Percentiles rank a stretch among this genome's conserved stretches.
Evolutionary conservation across 2,797 vertebrate genomes (phyloP).

Genomic region (Liasis olivaceus): DNA sequence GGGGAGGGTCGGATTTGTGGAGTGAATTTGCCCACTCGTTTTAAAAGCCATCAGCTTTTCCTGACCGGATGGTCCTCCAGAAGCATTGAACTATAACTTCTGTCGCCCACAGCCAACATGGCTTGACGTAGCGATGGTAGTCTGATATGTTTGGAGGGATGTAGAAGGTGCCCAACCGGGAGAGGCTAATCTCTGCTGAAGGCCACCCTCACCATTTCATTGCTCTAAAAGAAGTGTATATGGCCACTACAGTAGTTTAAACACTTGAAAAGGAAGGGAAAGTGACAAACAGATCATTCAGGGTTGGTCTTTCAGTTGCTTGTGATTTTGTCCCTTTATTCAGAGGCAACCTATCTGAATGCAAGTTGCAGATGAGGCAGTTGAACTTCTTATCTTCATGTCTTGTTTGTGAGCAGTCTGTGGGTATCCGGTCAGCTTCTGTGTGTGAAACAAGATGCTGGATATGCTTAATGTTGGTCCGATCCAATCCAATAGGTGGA

Average conservation of each 20-base stretch:
- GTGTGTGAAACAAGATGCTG: not conserved
- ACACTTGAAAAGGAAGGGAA: not conserved
- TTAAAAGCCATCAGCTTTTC: not conserved
- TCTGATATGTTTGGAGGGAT: not conserved
- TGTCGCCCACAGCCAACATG: not conserved
- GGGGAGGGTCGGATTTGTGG: no score
- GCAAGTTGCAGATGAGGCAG: not conserved
- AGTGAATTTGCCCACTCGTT: no score
- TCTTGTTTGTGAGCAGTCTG: not conserved
- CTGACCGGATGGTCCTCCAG: not conserved
- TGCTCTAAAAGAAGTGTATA: not conserved
- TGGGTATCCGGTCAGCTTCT: not conserved
- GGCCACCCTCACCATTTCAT: not conserved
- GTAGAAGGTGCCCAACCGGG: not conserved
- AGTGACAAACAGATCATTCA: not conserved
- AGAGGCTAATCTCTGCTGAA: not conserved
- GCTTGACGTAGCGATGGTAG: not conserved
- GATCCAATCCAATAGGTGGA: not conserved
- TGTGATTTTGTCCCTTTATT: not conserved
- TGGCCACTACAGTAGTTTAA: not conserved
- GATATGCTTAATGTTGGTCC: not conserved
- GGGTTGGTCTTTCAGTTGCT: not conserved
- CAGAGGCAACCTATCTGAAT: not conserved
- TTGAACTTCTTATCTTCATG: not conserved
- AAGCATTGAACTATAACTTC: not conserved